These are phyloP conservation scores for Loris lydekkerianus DNA, from an alignment of 2,797 vertebrate genomes.

Conservation along the genomic window DNA sequence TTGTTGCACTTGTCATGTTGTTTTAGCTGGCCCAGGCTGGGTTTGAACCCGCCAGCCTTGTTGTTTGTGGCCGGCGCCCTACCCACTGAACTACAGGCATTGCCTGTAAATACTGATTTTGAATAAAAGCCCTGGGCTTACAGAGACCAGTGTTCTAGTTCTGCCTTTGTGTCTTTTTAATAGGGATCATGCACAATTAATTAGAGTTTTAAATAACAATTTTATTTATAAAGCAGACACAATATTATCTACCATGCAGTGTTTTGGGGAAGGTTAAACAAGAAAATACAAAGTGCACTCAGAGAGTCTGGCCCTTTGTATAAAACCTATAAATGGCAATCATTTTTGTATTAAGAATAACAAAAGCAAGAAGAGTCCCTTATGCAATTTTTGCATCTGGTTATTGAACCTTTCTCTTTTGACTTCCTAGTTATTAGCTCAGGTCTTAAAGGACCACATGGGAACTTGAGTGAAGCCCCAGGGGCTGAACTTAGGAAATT, in stretches of 20 bases:
- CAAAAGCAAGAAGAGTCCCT: not conserved
- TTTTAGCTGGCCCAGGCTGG: no score
- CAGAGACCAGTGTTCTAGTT: not conserved
- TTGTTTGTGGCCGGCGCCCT: no score
- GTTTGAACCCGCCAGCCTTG: no score
- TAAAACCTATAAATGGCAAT: slow-evolving; percentile 22
- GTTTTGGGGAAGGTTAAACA: slow-evolving; percentile 18
- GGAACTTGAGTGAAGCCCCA: slow-evolving; percentile 29
- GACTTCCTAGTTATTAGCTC: slow-evolving; percentile 59
- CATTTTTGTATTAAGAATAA: slow-evolving; percentile 51
- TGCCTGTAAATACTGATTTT: not conserved
- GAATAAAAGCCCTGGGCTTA: not conserved
- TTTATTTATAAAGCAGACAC: slow-evolving; percentile 25
- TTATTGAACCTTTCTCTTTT: slow-evolving; percentile 39
- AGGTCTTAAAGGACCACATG: not conserved
- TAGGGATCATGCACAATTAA: not conserved
- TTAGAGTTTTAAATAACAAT: not conserved
- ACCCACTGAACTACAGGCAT: no score
- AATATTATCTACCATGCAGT: not conserved
- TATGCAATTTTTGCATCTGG: slow-evolving; percentile 51
- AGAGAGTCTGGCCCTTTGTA: not conserved
- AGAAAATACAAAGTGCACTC: not conserved
- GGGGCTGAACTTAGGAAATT: slow-evolving; percentile 12
- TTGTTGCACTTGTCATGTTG: no score
- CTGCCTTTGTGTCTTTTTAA: not conserved